These are phyloP conservation scores for Corvus moneduloides DNA, from an alignment of 2,113 vertebrate species.

Conservation along the genomic window DNA sequence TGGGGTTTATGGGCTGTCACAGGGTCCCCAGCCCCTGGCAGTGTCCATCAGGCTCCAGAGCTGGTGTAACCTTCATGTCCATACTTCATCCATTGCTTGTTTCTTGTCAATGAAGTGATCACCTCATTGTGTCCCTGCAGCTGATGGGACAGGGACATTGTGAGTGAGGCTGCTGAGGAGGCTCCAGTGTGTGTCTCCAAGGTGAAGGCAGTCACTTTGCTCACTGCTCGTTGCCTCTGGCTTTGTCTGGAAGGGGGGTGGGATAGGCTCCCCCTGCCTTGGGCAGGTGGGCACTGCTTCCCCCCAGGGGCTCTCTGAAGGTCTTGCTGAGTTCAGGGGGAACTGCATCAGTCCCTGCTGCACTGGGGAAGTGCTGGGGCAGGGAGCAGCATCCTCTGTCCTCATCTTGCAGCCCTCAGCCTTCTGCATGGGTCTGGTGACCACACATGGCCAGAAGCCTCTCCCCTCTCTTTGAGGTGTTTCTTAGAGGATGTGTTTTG, in stretches of 20 bases:
- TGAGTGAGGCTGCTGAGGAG: neutral
- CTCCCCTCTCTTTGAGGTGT: rapidly evolving
- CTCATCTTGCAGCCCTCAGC: rapidly evolving
- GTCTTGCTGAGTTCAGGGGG: rapidly evolving
- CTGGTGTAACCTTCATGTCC: neutral
- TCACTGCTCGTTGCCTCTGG: rapidly evolving
- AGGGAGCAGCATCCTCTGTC: neutral
- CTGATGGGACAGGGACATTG: neutral
- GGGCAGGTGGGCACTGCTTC: neutral
- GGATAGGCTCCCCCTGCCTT: rapidly evolving
- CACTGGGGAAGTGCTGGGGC: neutral
- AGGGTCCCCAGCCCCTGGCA: neutral
- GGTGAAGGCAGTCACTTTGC: neutral
- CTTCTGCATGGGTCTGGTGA: rapidly evolving
- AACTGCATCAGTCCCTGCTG: neutral
- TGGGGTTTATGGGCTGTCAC: neutral
- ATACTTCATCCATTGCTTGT: neutral
- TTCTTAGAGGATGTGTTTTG: neutral
- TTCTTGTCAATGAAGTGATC: neutral
- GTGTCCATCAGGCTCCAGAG: neutral
- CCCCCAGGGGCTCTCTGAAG: neutral
- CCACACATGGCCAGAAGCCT: neutral
- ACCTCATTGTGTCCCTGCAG: rapidly evolving
- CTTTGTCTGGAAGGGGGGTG: neutral
- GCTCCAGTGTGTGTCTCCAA: rapidly evolving